Evolutionary conservation across 2,888 invertebrate species (phyloP), one percentile per base, ranked within the genome.

Genomic region (Papilio elwesi): DNA sequence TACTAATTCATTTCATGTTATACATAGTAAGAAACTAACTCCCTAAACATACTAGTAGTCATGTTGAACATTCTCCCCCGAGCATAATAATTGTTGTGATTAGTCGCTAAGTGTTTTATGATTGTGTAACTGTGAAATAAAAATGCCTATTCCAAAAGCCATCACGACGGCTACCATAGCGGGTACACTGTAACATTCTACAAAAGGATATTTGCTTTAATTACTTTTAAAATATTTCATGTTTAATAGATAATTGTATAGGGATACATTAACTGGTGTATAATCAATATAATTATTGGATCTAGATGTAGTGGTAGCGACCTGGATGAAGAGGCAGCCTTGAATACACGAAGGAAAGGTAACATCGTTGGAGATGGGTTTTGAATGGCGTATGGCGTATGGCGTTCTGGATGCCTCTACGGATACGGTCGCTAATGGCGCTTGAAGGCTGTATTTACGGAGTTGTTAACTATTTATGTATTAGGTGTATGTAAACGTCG

Each of bases 401-500:
- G 16, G 49, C 8, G 49, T 11, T 49, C 64, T 16, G 43, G 36
- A 62, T 7, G 51, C 38, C 16, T 71, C 66, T 0, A 68, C 36
- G 13, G 15, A 38, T 15, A 64, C 59, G 52, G 72, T 73, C 55
- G 68, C 74, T 55, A 74, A 68, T 78, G 67, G 67, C 51, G 69
- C 74, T 67, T 79, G 85, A 88, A 89, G 90, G 90, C 90, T 90
- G 89, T 90, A 89, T 84, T 86, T 86, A 90, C 90, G 80, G 86
- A 82, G 87, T 92, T 92, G 92, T 92, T 92, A 91, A 87, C 88
- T 92, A 91, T 91, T 90, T 90, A 89, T 89, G 90, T 90, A 89
- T 85, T 90, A 87, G 90, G 87, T 88, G 86, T 89, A 89, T 87
- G 87, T 89, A 82, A 88, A 87, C 87, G 89, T 89, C 88, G 91